These are phyloP conservation scores for Physella acuta DNA, from an alignment of 1,140 invertebrate genomes.

Conservation along the genomic window DNA sequence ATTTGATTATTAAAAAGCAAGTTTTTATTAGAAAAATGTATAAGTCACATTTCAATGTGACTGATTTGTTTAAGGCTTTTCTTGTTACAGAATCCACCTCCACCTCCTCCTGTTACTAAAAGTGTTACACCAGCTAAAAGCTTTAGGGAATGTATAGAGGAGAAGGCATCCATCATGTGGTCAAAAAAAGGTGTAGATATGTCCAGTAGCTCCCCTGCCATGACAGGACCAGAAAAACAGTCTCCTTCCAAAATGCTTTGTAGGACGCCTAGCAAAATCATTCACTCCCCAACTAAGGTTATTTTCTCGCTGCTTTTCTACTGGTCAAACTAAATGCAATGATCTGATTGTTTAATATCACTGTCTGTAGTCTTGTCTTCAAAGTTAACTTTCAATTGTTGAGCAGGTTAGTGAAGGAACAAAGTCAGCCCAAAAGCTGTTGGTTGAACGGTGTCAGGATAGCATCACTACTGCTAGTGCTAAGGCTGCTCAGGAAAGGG, in stretches of 20 bases:
- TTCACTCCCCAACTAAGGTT: constrained; percentile 21
- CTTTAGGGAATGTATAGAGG: constrained; percentile 41
- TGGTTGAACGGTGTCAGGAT: constrained; percentile 44
- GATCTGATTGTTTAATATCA: background rate
- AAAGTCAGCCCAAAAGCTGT: constrained; percentile 48
- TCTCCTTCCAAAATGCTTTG: background rate
- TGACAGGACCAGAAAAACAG: background rate
- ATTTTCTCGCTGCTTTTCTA: constrained; percentile 27
- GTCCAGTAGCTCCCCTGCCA: background rate
- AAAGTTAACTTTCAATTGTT: background rate
- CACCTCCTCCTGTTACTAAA: constrained; percentile 25
- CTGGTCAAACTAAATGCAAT: background rate
- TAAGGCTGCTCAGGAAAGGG: constrained; percentile 43
- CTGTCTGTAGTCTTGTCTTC: background rate
- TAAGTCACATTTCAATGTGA: too few relatives aligned
- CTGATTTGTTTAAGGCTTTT: too few relatives aligned
- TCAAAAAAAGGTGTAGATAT: background rate
- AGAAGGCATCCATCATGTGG: constrained; percentile 34
- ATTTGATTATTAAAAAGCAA: too few relatives aligned
- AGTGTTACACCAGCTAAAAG: constrained; percentile 37
- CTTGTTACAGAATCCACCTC: constrained; percentile 18
- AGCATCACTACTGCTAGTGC: constrained; percentile 32
- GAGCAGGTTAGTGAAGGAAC: constrained; percentile 45
- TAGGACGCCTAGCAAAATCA: constrained; percentile 8
- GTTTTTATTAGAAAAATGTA: too few relatives aligned